Conservation (phyloP, 53 echinoderm and acorn worm species). For the Mesocentrotus franciscanus region DNA sequence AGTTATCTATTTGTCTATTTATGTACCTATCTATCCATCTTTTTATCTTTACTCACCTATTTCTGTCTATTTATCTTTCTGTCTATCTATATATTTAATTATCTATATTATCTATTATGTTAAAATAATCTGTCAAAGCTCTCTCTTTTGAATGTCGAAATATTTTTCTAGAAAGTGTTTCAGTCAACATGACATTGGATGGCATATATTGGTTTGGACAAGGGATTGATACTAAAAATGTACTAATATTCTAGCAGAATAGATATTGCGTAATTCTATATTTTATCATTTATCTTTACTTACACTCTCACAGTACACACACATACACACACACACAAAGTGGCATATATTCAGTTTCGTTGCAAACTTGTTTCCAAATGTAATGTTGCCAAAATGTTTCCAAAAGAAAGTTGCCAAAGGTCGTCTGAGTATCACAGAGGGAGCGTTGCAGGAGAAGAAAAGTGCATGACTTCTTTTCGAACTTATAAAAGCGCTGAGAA, state of each 20-base stretch:
- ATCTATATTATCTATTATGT: too few relatives aligned
- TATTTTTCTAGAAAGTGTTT: not conserved
- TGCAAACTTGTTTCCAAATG: too few relatives aligned
- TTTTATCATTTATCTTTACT: not conserved
- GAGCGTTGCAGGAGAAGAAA: not conserved
- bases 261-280: too few relatives aligned
- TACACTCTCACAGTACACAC: too few relatives aligned
- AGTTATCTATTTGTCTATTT: not conserved
- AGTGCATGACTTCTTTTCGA: slow-evolving; percentile 30
- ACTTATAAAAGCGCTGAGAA: not conserved
- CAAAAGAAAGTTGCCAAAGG: not conserved
- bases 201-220: too few relatives aligned
- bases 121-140: not conserved
- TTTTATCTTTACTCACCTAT: not conserved
- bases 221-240: too few relatives aligned
- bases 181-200: not conserved
- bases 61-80: not conserved
- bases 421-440: not conserved
- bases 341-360: too few relatives aligned
- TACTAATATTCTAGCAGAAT: too few relatives aligned
- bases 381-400: too few relatives aligned
- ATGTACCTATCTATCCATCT: not conserved
- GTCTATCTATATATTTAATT: too few relatives aligned
- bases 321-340: too few relatives aligned
- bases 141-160: not conserved